phyloP scores from a whole-genome alignment of 2,113 vertebrate species.

The Tupaia tana region DNA sequence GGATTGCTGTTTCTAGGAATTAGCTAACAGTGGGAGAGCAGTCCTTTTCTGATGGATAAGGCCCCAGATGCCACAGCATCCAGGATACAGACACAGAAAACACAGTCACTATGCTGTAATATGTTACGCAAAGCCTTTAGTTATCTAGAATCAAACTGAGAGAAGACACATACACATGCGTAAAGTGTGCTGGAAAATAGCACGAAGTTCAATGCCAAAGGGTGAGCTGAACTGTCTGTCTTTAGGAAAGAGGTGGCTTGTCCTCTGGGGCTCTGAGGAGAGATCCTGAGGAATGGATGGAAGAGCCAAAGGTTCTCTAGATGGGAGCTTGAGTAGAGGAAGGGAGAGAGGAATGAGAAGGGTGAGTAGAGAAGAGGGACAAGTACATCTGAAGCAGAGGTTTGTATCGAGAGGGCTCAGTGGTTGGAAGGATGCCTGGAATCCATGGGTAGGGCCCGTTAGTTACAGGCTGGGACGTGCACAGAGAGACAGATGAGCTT shows the following conservation, averaged over 20 bases:
- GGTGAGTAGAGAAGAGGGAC: not conserved
- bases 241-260: not conserved
- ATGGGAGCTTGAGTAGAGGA: not conserved
- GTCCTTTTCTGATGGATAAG: not conserved
- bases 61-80: not conserved
- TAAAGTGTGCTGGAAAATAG: not conserved
- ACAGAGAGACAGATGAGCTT: not conserved
- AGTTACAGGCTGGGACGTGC: not conserved
- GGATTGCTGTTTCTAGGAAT: not conserved
- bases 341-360: not conserved
- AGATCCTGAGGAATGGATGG: not conserved
- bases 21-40: not conserved
- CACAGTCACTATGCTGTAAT: not conserved
- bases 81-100: not conserved
- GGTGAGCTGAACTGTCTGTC: not conserved
- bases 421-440: not conserved
- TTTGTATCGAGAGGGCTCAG: not conserved
- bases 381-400: not conserved
- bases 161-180: not conserved
- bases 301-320: not conserved
- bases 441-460: not conserved
- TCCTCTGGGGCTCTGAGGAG: not conserved
- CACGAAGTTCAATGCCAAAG: not conserved
- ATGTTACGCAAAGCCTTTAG: not conserved
- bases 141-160: not conserved